A percentile compares a stretch with the other conserved stretches of the same genome.
phyloP scores from a whole-genome alignment of 2,113 vertebrate species.

The Cavia porcellus region DNA sequence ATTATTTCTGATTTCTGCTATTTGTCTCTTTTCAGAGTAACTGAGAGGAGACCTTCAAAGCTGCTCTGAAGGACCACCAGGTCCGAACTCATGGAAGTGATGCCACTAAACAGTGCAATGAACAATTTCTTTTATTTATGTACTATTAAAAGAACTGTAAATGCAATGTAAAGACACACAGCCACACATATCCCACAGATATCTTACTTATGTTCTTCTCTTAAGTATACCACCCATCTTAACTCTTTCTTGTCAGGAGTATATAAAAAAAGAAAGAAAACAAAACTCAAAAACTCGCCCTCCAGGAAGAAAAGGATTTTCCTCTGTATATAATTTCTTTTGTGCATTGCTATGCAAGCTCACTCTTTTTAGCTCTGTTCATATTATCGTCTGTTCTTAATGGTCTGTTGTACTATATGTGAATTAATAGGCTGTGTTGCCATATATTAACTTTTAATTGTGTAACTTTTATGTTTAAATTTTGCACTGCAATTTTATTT shows the following conservation, averaged over 20 bases:
- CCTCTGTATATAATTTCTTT: slow-evolving; percentile 99
- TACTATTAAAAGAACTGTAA: slow-evolving; percentile 96
- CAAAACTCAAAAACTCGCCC: slow-evolving; percentile 86
- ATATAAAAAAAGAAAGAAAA: slow-evolving; percentile 88
- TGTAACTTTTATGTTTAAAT: slow-evolving; percentile 97
- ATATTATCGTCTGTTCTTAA: slow-evolving; percentile 94
- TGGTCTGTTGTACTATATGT: slow-evolving; percentile 99
- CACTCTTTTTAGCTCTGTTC: slow-evolving; percentile 94
- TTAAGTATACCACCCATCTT: slow-evolving; percentile 96
- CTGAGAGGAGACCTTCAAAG: slow-evolving; percentile 89
- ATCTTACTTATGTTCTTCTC: slow-evolving; percentile 93
- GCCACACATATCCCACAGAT: slow-evolving; percentile 96
- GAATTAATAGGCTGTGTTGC: slow-evolving; percentile 99
- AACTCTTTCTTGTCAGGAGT: slow-evolving; percentile 92
- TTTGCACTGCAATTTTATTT: slow-evolving; percentile 99
- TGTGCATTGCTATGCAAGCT: slow-evolving; percentile 99
- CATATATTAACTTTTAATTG: slow-evolving; percentile 98
- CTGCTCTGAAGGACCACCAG: slow-evolving; percentile 90
- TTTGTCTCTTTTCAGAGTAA: slow-evolving; percentile 92
- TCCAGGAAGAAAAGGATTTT: slow-evolving; percentile 90
- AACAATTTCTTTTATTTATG: slow-evolving; percentile 94
- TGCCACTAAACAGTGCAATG: slow-evolving; percentile 92
- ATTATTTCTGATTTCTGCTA: slow-evolving; percentile 44
- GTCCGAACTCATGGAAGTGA: slow-evolving; percentile 91
- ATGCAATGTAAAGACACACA: slow-evolving; percentile 99